Evolutionary conservation across 2,888 invertebrate species (phyloP).

Genomic region (Zaprionus obscuricornis): DNA sequence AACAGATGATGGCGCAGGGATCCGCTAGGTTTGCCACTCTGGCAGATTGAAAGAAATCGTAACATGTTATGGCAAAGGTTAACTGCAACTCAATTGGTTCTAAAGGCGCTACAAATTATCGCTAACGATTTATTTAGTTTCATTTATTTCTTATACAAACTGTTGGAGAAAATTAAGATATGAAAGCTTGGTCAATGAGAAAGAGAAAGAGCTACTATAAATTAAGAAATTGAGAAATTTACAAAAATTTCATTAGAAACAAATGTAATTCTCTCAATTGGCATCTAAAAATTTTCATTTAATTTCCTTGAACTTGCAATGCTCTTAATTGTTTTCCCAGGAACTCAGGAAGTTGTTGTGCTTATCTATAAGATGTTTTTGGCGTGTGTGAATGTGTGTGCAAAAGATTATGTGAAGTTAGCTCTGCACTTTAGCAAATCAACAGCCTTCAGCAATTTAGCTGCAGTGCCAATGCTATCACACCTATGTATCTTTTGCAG

Average conservation of each 20-base stretch:
- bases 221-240: slow-evolving; percentile 23
- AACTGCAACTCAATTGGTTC: slow-evolving; percentile 21
- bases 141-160: no score
- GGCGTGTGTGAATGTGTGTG: slow-evolving; percentile 17
- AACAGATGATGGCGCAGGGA: slow-evolving; percentile 6
- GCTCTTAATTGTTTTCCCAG: no score
- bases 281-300: no score
- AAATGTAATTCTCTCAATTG: no score
- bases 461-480: slow-evolving; percentile 55
- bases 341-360: slow-evolving; percentile 8
- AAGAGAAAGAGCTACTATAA: no score
- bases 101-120: slow-evolving; percentile 4
- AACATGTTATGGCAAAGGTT: slow-evolving; percentile 21
- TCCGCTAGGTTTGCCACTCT: background rate
- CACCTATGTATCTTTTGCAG: slow-evolving; percentile 52
- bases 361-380: slow-evolving; percentile 4
- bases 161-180: no score
- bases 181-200: no score
- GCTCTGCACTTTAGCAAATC: slow-evolving; percentile 49
- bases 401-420: slow-evolving; percentile 33
- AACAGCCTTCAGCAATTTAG: slow-evolving; percentile 55
- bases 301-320: no score
- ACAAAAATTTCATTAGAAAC: background rate
- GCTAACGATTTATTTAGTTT: slow-evolving; percentile 15
- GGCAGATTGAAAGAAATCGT: slow-evolving; percentile 34